Evolutionary conservation across 1,140 invertebrate genomes (phyloP).

Genomic region (Psilanteris sp.): DNA sequence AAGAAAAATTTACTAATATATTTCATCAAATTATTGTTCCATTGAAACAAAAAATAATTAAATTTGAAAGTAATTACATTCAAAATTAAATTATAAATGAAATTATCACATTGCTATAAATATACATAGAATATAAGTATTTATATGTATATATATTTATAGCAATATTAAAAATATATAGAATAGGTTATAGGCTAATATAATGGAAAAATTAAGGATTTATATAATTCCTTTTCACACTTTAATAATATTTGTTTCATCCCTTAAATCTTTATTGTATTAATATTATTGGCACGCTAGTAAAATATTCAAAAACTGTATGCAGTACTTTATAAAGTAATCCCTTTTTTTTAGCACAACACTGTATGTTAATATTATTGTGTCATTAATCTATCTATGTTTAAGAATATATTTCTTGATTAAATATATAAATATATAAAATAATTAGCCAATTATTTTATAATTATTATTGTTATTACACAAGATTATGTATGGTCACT

Average conservation of each 20-base stretch:
- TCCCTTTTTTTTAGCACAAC: constrained; percentile 18
- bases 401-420: constrained; percentile 1
- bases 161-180: too few species aligned
- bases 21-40: constrained; percentile 56
- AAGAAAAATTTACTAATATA: constrained; percentile 43
- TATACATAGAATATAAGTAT: constrained; percentile 12
- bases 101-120: constrained; percentile 27
- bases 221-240: too few species aligned
- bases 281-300: constrained; percentile 1
- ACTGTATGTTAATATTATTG: constrained; percentile 14
- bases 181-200: too few species aligned
- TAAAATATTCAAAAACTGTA: neutral
- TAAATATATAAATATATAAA: neutral
- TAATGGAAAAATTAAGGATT: too few species aligned
- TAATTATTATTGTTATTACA: constrained; percentile 19
- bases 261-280: neutral
- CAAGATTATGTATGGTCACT: constrained; percentile 25
- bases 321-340: constrained; percentile 10
- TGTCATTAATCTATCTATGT: constrained; percentile 8
- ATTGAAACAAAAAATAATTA: constrained; percentile 44
- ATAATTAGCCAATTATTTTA: constrained; percentile 15
- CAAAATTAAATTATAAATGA: constrained; percentile 40
- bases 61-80: constrained; percentile 46
- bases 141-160: constrained; percentile 1
- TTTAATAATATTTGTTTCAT: constrained; percentile 2